Percentiles rank a stretch among this genome's conserved stretches.
phyloP scores from a whole-genome alignment of 2,113 vertebrate species.

The Butastur rufipennis region DNA sequence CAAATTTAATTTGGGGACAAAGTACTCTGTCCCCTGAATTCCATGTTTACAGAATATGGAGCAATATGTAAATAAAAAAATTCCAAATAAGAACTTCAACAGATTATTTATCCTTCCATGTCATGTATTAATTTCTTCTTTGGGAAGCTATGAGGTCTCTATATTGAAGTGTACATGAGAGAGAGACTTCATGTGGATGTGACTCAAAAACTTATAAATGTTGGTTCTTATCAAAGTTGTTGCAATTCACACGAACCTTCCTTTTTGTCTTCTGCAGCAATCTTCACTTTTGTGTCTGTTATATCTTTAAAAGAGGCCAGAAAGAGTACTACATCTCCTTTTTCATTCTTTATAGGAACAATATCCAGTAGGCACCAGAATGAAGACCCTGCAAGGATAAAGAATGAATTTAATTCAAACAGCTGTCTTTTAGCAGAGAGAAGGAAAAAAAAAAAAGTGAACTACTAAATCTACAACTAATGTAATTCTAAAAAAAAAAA shows the following conservation, averaged over 20 bases:
- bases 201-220: background rate
- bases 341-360: slow-evolving; percentile 98
- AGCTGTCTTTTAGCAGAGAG: background rate
- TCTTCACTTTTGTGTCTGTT: slow-evolving; percentile 93
- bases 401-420: slow-evolving; percentile 36
- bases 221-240: background rate
- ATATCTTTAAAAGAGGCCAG: slow-evolving; percentile 97
- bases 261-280: slow-evolving; percentile 89
- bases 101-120: background rate
- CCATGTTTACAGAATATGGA: background rate
- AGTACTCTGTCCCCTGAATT: background rate
- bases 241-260: slow-evolving; percentile 83
- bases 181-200: background rate
- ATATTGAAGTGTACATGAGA: background rate
- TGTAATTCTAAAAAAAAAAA: background rate
- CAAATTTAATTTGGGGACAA: background rate
- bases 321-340: slow-evolving; percentile 97
- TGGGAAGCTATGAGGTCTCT: background rate
- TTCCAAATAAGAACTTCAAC: background rate
- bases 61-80: background rate
- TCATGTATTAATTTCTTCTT: background rate
- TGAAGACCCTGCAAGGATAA: slow-evolving; percentile 80
- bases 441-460: accelerated
- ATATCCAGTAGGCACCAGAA: slow-evolving; percentile 98
- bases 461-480: slow-evolving; percentile 1